phyloP scores from a whole-genome alignment of 2,113 vertebrate species.

The Larimichthys crocea region DNA sequence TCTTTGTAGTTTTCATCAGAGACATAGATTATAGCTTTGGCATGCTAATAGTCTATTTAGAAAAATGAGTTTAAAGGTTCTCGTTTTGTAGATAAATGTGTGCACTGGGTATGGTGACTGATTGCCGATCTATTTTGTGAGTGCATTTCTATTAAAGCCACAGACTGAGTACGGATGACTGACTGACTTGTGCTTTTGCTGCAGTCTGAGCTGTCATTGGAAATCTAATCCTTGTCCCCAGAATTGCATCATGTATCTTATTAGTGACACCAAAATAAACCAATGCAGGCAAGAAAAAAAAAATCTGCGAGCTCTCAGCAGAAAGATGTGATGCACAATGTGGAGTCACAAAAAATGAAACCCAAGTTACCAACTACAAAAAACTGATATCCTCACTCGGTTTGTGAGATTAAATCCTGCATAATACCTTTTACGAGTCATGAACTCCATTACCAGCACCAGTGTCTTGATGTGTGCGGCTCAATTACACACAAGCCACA shows the following conservation, averaged over 20 bases:
- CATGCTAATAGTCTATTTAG: not conserved
- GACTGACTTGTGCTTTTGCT: constrained; percentile 32
- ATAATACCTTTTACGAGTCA: not conserved
- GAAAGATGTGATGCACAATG: not conserved
- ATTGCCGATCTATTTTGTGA: not conserved
- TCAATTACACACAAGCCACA: constrained; percentile 13
- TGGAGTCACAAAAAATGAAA: not conserved
- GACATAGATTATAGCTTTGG: not conserved
- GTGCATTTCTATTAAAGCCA: not conserved
- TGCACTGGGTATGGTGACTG: not conserved
- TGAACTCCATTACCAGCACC: not conserved
- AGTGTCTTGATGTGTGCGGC: constrained; percentile 1
- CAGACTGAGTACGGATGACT: constrained; percentile 21
- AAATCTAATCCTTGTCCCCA: constrained; percentile 42
- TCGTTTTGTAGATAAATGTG: not conserved
- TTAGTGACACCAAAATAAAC: constrained; percentile 34
- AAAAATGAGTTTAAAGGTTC: not conserved
- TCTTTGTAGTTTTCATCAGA: not conserved
- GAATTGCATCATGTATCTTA: constrained; percentile 22
- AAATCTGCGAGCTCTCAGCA: not conserved
- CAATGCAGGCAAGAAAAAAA: not conserved
- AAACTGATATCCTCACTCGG: not conserved
- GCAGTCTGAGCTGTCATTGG: constrained; percentile 29
- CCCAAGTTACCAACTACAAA: not conserved
- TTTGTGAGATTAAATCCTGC: constrained; percentile 6